Percentiles rank a stretch among this genome's conserved stretches.
These are phyloP conservation scores for Peromyscus polionotus DNA, from an alignment of 2,113 vertebrate species.

Conservation along the genomic window DNA sequence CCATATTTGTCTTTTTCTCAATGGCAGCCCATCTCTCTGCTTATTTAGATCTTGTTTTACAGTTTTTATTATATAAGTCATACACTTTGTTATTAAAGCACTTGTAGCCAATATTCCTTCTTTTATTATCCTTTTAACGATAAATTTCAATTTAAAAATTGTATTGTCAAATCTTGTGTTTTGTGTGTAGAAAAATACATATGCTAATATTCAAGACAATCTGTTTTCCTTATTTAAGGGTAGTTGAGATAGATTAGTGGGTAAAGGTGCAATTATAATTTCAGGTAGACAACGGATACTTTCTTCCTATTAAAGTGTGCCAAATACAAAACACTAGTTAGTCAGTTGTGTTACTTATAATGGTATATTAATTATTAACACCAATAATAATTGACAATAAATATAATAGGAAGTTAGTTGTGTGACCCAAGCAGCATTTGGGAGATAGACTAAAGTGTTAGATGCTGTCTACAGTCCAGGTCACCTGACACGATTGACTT, in stretches of 20 bases:
- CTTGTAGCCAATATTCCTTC: neutral
- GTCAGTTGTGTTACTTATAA: neutral
- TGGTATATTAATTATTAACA: neutral
- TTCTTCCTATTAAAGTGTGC: neutral
- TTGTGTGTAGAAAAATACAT: neutral
- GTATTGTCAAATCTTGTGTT: neutral
- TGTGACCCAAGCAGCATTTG: neutral
- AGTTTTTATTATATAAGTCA: neutral
- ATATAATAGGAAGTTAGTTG: neutral
- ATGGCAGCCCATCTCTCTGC: neutral
- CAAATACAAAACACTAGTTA: neutral
- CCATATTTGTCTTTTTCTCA: neutral
- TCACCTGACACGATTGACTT: neutral
- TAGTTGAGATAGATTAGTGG: neutral
- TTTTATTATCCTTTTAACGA: neutral
- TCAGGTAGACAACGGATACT: neutral
- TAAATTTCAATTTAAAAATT: neutral
- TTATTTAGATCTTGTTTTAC: constrained; percentile 6
- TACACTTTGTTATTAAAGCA: neutral
- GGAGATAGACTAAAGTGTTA: neutral
- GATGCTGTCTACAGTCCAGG: neutral
- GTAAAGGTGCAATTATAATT: constrained; percentile 35
- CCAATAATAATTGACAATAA: neutral
- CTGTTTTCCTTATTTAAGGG: neutral
- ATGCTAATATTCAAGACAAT: constrained; percentile 2